Conservation (phyloP, 1,140 invertebrate species). For the Lasaia peninsularis region DNA sequence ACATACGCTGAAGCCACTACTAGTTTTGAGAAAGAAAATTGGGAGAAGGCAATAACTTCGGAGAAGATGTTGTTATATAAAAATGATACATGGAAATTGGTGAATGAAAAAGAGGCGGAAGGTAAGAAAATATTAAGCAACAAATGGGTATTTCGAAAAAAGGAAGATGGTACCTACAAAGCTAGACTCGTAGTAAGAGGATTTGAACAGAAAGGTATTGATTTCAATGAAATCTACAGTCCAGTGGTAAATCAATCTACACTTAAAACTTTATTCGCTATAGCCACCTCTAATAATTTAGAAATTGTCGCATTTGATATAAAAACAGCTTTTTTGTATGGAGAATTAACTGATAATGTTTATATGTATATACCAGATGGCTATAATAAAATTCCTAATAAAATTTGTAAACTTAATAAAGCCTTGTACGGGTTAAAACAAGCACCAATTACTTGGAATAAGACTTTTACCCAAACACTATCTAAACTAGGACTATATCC, state of each 20-base stretch:
- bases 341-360: neutral
- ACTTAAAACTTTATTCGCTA: neutral
- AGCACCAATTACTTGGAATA: neutral
- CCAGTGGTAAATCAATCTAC: neutral
- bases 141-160: neutral
- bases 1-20: neutral
- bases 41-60: neutral
- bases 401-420: neutral
- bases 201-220: neutral
- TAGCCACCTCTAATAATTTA: neutral
- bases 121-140: neutral
- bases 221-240: neutral
- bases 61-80: neutral
- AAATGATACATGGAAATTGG: neutral
- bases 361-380: neutral
- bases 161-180: neutral
- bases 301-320: neutral
- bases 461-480: neutral
- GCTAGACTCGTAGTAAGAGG: neutral
- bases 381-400: neutral
- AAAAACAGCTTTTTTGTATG: neutral
- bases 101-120: neutral
- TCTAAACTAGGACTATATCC: neutral
- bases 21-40: neutral
- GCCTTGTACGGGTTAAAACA: neutral